These are phyloP conservation scores for Melanchra persicariae DNA, from an alignment of 2,888 invertebrate species.

Conservation along the genomic window DNA sequence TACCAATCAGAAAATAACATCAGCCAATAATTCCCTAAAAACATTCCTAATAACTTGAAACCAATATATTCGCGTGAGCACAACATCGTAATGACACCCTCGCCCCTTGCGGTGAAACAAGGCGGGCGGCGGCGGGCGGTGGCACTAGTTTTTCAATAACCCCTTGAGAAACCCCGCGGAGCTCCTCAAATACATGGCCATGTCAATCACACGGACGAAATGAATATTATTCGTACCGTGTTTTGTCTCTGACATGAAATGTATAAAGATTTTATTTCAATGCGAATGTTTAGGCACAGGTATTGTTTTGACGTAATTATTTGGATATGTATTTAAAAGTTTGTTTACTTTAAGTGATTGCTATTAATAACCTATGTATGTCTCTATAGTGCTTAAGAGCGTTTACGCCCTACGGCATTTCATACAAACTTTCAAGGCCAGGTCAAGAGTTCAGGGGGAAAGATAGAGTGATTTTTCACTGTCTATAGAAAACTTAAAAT, in stretches of 20 bases:
- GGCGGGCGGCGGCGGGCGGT: conserved; percentile 74
- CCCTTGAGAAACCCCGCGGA: conserved; percentile 85
- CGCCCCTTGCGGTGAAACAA: conserved; percentile 82
- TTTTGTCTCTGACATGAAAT: conserved; percentile 70
- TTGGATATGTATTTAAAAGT: conserved; percentile 9
- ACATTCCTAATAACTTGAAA: conserved; percentile 43
- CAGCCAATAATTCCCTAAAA: conserved; percentile 22
- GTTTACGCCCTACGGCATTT: too few relatives aligned
- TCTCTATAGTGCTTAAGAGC: too few relatives aligned
- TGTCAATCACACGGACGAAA: conserved; percentile 71
- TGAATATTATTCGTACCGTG: conserved; percentile 61
- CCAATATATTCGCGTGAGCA: conserved; percentile 36
- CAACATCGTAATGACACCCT: conserved; percentile 63
- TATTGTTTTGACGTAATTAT: conserved; percentile 44
- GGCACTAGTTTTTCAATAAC: conserved; percentile 83
- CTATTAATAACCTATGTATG: neutral
- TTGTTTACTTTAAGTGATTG: conserved; percentile 16
- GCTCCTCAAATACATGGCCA: conserved; percentile 81
- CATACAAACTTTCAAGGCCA: too few relatives aligned
- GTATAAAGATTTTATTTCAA: conserved; percentile 59
- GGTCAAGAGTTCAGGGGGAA: too few relatives aligned
- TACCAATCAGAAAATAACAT: neutral
- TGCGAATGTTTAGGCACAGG: conserved; percentile 45
- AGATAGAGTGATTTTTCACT: too few relatives aligned
- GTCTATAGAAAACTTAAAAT: too few relatives aligned